Evolutionary conservation across 2,797 vertebrate species (phyloP), one percentile per base, ranked within the genome.

Genomic region (Spinus pinus): DNA sequence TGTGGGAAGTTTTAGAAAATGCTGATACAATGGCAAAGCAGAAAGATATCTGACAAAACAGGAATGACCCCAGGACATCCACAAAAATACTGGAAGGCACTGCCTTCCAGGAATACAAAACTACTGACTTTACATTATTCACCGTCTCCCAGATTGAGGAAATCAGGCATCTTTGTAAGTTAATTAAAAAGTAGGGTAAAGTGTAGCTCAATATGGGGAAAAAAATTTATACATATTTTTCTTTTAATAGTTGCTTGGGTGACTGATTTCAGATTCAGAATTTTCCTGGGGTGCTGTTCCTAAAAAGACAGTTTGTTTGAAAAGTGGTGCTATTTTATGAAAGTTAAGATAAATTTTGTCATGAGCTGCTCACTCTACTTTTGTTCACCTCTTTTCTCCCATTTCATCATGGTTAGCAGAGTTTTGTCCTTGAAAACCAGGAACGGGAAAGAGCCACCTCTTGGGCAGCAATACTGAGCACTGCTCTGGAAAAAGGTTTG

Each of bases 101-200:
- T 85, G 37, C 74, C 90, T 94, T 88, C 37, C 20, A 93, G 92
- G 44, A 93, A 54, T 53, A 66, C 53, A 78, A 74, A 95, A 80
- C 47, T 92, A 90, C 88, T 95, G 88, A 90, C 81, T 95, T 92
- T 42, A 70, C 67, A 80, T 75, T 75, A 77, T 94, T 89, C 49
- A 24, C 30, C 4, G 8, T 16, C 51, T 83, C 64, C n/a, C 41
- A 77, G 18, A 88, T 5, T 42, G 41, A 85, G 88, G 56, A 70
- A 84, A 87, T 15, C 13, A 90, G 53, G 74, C 86, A 44, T 80
- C 83, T 94, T 90, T 90, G 20, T 53, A 57, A 67, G 67, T 77
- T 95, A 90, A 73, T 95, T 94, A 84, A 75, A 56, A 57, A 90
- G 31, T 41, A 25, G 41, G 6, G 8, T 21, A 39, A 77, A 80